phyloP scores from a whole-genome alignment of 2,113 vertebrate genomes.

The Chionodraco myersi region DNA sequence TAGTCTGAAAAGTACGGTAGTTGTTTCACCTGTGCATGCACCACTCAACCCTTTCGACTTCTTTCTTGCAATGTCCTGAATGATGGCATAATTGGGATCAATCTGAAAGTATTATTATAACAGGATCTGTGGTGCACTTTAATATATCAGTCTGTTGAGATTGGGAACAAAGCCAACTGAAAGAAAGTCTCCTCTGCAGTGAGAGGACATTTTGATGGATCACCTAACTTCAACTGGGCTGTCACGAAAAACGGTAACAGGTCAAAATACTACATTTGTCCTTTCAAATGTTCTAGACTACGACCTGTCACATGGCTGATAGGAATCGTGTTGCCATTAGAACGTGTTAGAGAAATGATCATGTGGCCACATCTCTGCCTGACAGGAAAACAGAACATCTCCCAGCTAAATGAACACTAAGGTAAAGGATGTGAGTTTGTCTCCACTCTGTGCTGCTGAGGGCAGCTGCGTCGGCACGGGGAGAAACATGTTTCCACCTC shows the following conservation, averaged over 20 bases:
- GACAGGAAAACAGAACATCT: neutral
- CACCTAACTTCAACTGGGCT: neutral
- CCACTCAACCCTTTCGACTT: neutral
- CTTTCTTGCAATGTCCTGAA: slow-evolving; percentile 3
- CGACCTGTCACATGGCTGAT: neutral
- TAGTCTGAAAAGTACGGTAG: too few relatives aligned
- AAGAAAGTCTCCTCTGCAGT: neutral
- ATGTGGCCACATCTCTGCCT: neutral
- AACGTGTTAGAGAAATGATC: neutral
- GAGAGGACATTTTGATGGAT: neutral
- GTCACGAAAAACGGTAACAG: neutral
- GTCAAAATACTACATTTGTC: neutral
- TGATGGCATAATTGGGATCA: slow-evolving; percentile 10
- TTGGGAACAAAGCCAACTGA: neutral
- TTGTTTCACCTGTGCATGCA: neutral
- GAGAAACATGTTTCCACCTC: slow-evolving; percentile 50
- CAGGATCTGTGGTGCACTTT: slow-evolving; percentile 38
- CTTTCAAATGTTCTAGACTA: neutral
- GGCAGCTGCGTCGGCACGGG: slow-evolving; percentile 47
- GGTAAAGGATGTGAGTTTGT: slow-evolving; percentile 13
- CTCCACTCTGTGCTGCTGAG: slow-evolving; percentile 17
- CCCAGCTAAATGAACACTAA: slow-evolving; percentile 2
- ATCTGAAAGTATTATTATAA: slow-evolving; percentile 52
- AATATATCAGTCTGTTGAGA: slow-evolving; percentile 40
- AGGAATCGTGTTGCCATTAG: neutral